Percentiles rank a stretch among this genome's conserved stretches.
Evolutionary conservation across 2,797 vertebrate species (phyloP).

Genomic region (Nyctalus aviator): DNA sequence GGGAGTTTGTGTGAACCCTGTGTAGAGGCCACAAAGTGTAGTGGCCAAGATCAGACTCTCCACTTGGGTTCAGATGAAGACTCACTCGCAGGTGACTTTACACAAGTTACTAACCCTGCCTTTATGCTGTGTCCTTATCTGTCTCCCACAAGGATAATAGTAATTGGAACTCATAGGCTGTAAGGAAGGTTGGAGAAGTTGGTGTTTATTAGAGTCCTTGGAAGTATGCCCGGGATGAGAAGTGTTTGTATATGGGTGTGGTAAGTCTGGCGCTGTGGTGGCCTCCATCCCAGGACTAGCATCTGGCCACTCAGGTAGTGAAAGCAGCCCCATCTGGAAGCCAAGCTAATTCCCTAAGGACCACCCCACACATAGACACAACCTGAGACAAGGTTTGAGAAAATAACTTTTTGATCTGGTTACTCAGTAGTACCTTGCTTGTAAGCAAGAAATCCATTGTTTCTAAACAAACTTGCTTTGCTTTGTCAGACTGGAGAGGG

Average conservation of each 20-base stretch:
- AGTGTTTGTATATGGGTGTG: neutral
- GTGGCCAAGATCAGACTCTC: neutral
- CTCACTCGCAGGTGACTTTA: neutral
- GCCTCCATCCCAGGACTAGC: neutral
- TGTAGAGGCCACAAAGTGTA: neutral
- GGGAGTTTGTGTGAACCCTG: neutral
- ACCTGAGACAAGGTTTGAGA: neutral
- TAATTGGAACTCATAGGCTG: neutral
- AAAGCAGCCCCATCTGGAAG: neutral
- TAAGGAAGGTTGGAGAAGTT: neutral
- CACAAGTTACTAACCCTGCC: neutral
- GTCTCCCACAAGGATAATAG: neutral
- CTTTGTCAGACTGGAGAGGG: neutral
- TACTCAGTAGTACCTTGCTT: neutral
- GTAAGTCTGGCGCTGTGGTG: neutral
- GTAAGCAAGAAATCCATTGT: conserved; percentile 3
- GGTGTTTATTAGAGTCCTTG: neutral
- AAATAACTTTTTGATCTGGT: neutral
- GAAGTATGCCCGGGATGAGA: neutral
- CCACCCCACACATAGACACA: neutral
- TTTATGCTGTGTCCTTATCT: neutral
- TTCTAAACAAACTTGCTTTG: conserved; percentile 29
- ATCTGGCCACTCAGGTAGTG: neutral
- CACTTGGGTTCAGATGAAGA: neutral
- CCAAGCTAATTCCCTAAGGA: neutral